These are phyloP conservation scores for Oryzias celebensis DNA, from an alignment of 2,113 vertebrate species.

Conservation along the genomic window DNA sequence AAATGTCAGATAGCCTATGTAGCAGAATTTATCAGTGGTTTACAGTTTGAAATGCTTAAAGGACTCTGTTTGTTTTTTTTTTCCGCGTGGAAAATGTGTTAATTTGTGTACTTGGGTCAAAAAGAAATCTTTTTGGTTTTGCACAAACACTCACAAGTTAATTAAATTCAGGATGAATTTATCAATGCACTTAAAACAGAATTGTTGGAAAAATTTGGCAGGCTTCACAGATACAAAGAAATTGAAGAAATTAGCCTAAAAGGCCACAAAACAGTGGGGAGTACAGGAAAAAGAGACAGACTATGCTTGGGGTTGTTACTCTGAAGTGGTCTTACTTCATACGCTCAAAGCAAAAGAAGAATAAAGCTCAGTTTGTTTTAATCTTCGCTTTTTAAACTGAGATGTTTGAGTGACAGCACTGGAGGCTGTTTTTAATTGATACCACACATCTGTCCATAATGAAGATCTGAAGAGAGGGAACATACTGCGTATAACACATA, in stretches of 20 bases:
- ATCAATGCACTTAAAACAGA: conserved; percentile 51
- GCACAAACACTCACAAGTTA: conserved; percentile 48
- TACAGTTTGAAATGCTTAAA: conserved; percentile 47
- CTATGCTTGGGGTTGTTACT: conserved; percentile 10
- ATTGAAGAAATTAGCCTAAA: conserved; percentile 29
- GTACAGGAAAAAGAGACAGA: conserved; percentile 5
- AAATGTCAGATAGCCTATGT: not conserved
- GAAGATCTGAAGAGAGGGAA: conserved; percentile 18
- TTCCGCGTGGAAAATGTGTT: conserved; percentile 49
- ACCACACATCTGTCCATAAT: conserved; percentile 31
- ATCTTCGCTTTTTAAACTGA: not conserved
- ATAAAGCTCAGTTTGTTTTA: not conserved
- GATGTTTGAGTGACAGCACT: conserved; percentile 19
- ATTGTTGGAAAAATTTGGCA: conserved; percentile 51
- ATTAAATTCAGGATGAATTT: conserved; percentile 69
- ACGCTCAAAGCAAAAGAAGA: conserved; percentile 1
- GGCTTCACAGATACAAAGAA: conserved; percentile 25
- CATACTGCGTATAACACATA: conserved; percentile 14
- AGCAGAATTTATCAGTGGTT: conserved; percentile 43
- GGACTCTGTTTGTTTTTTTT: conserved; percentile 40
- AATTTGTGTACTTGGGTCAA: conserved; percentile 65
- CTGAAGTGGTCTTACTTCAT: conserved; percentile 13
- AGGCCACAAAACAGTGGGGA: conserved; percentile 13
- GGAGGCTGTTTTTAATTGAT: not conserved
- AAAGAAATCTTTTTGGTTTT: conserved; percentile 56